Base-by-base conservation (phyloP, 1,140 invertebrate genomes). In the Apocrypta bakeri region DNA sequence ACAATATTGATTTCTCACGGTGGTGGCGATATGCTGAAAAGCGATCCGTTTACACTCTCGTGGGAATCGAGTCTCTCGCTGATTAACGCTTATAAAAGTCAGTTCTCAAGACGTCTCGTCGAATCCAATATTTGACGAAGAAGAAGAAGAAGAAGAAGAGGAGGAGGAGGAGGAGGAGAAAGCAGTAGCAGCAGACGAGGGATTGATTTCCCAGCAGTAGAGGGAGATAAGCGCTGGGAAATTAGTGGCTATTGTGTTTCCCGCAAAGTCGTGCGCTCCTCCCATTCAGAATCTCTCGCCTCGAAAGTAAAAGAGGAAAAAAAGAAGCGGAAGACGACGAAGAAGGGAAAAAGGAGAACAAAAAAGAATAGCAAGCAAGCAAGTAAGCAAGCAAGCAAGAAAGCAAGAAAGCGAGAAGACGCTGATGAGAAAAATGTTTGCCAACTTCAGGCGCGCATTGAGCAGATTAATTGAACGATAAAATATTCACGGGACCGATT, bases 401-500 rank as follows among this genome's bases (percentile, higher is more conserved):
- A n/a, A n/a, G n/a, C n/a, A n/a, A n/a, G n/a, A n/a, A n/a, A n/a
- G n/a, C n/a, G n/a, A 24, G 40, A 37, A 21, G 42, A 1, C 25
- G 33, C 66, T 71, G 77, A 29, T 69, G 77, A 66, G 66, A 69
- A 71, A 71, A 37, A n/a, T 25, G 37, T 66, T 66, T 71, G 63
- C 40, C 17, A 31, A 56, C 17, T 56, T 27, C 29, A 9, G 12
- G 24, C 21, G 79, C 76, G 82, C 61, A 86, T 88, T 88, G 83
- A 84, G 71, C 24, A 42, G 81, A 24, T 79, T 88, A 84, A 90
- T 90, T 88, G 84, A 63, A 71, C 71, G 82, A 84, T 89, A 83
- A 89, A 90, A 89, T 88, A 90, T 90, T 89, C 88, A 89, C 63
- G 79, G 63, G 37, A 81, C 83, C 84, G 85, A 89, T 89, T 89